Evolutionary conservation across 2,113 vertebrate genomes (phyloP).

Genomic region (Rhizomys pruinosus): DNA sequence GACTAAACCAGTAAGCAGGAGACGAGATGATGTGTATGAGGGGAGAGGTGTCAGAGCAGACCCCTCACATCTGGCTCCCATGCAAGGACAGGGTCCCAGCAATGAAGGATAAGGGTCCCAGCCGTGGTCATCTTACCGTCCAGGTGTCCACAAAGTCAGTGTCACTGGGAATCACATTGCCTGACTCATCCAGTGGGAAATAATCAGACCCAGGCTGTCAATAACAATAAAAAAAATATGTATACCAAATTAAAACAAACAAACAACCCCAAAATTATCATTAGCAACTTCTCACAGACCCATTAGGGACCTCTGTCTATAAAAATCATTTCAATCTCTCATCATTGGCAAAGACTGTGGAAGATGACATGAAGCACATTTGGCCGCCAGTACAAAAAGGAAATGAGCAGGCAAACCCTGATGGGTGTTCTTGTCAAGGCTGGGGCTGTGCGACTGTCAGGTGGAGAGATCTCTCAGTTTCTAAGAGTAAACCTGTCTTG

Average conservation of each 20-base stretch:
- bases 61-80: neutral
- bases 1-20: neutral
- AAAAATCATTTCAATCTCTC: neutral
- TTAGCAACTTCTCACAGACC: neutral
- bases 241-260: neutral
- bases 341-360: neutral
- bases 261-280: neutral
- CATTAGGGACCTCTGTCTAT: neutral
- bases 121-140: conserved; percentile 87
- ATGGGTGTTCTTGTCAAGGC: neutral
- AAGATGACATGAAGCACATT: neutral
- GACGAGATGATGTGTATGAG: rapidly evolving
- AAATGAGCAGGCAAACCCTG: neutral
- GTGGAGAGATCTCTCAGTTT: rapidly evolving
- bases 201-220: conserved; percentile 87
- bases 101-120: neutral
- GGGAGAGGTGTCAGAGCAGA: neutral
- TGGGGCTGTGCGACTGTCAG: neutral
- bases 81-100: no score
- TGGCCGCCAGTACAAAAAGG: neutral
- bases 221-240: neutral
- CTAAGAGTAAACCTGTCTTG: rapidly evolving
- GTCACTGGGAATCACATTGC: conserved; percentile 84
- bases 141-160: conserved; percentile 90
- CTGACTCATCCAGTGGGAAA: conserved; percentile 90